Conservation (phyloP, 37 sponge, comb jelly and placozoan species). For the Crambe crambe region DNA sequence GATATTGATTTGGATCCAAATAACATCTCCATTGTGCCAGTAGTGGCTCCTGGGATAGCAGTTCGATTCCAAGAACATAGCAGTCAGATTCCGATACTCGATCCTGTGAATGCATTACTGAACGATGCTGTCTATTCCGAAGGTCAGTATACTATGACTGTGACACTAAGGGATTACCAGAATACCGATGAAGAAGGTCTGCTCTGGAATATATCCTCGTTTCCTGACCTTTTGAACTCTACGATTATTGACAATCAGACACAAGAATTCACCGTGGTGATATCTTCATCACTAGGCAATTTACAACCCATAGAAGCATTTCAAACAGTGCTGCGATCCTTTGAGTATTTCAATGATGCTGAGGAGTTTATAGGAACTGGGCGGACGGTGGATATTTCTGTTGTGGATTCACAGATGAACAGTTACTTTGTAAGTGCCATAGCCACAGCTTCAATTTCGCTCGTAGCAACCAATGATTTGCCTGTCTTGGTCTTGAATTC, state of each 20-base stretch:
- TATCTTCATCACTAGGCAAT: conserved; percentile 1
- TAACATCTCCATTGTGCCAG: conserved; percentile 34
- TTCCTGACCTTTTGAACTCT: background rate
- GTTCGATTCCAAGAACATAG: conserved; percentile 61
- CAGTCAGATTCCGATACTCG: conserved; percentile 58
- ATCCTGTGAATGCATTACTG: conserved; percentile 60
- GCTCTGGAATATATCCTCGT: conserved; percentile 23
- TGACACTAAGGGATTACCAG: conserved; percentile 39
- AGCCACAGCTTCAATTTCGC: conserved; percentile 43
- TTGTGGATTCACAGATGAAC: conserved; percentile 50
- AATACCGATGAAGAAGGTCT: conserved; percentile 65
- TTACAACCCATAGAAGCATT: conserved; percentile 53
- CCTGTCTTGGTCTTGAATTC: conserved; percentile 78
- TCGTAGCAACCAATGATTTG: conserved; percentile 68
- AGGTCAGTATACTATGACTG: conserved; percentile 53
- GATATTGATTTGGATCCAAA: conserved; percentile 82
- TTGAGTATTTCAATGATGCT: conserved; percentile 80
- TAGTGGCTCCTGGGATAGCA: conserved; percentile 38
- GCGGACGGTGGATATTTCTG: conserved; percentile 52
- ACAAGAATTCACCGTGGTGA: conserved; percentile 15
- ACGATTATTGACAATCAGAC: background rate
- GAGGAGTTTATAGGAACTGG: conserved; percentile 66
- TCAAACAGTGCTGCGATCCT: conserved; percentile 62
- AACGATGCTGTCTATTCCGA: conserved; percentile 28
- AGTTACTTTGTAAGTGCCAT: conserved; percentile 54